Evolutionary conservation across 2,797 vertebrate genomes (phyloP).

Genomic region (Cheirogaleus major): DNA sequence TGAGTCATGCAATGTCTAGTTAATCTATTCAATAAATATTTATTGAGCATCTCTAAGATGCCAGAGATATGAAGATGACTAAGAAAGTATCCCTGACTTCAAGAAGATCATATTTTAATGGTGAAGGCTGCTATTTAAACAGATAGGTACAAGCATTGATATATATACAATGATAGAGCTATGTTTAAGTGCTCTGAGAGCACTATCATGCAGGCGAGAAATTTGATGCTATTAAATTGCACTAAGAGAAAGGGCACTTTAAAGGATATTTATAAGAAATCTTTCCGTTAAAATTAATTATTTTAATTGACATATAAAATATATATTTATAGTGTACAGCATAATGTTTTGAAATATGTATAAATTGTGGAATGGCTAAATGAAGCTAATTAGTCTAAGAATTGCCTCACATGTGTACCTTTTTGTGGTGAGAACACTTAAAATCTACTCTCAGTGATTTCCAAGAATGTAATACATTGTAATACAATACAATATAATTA

Average conservation of each 20-base stretch:
- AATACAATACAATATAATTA: too few relatives aligned
- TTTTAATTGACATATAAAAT: neutral
- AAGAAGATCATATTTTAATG: neutral
- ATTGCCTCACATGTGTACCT: neutral
- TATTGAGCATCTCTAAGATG: neutral
- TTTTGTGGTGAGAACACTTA: neutral
- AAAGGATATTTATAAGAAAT: neutral
- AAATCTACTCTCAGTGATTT: neutral
- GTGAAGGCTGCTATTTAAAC: neutral
- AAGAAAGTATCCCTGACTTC: neutral
- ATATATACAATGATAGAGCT: neutral
- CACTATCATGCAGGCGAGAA: neutral
- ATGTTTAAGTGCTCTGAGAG: neutral
- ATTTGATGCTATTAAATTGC: neutral
- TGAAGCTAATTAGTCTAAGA: neutral
- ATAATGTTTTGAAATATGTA: neutral
- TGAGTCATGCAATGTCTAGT: conserved; percentile 7
- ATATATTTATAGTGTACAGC: neutral
- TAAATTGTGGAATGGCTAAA: neutral
- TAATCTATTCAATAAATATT: conserved; percentile 17
- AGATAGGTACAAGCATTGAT: neutral
- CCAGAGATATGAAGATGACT: neutral
- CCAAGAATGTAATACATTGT: neutral
- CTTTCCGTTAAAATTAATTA: neutral
- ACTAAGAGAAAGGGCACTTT: neutral